Evolutionary conservation across 2,113 vertebrate species (phyloP), one percentile per base, ranked within the genome.

Genomic region (Aythya baeri): DNA sequence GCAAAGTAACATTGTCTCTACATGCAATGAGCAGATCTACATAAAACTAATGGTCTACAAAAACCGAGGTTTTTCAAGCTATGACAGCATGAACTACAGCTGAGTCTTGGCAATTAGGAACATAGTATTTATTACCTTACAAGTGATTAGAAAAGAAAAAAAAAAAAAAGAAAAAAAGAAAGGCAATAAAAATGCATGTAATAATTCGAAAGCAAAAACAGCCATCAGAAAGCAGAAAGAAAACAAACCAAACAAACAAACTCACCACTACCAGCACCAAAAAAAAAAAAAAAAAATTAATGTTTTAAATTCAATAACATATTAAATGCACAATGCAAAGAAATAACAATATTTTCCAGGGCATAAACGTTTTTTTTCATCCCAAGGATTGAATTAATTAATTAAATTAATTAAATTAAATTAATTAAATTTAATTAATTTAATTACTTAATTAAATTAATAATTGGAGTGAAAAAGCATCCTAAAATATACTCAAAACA

Each of bases 1-100:
- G 88, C 50, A 90, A 61, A 86, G 41, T 71, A 96, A 58, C 58
- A 43, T 62, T 96, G 55, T 10, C 32, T 96, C 89, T 93, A 83
- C 55, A 43, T 46, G 50, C 54, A 93, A 78, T 16, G 38, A 59
- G 32, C 32, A 88, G 43, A 62, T 89, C 81, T 83, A 73, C 75
- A 81, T 87, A 49, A 87, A 83, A 83, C 3, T 89, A 77, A 88
- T 55, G 54, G 78, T 58, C 31, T 90, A 57, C 54, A 94, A 70
- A 89, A 73, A 57, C 2, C 57, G 36, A 94, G 23, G 27, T 8
- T 8, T 83, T 38, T 77, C 84, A 89, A 73, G 46, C 20, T 83
- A 15, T 1, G 34, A 27, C 36, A n/a, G 26, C 52, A 11, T 44
- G 12, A 88, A 21, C 21, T n/a, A 44, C 29, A 89, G 11, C 11